Evolutionary conservation across 2,797 vertebrate species (phyloP).

Genomic region (Gallinago solitaria): DNA sequence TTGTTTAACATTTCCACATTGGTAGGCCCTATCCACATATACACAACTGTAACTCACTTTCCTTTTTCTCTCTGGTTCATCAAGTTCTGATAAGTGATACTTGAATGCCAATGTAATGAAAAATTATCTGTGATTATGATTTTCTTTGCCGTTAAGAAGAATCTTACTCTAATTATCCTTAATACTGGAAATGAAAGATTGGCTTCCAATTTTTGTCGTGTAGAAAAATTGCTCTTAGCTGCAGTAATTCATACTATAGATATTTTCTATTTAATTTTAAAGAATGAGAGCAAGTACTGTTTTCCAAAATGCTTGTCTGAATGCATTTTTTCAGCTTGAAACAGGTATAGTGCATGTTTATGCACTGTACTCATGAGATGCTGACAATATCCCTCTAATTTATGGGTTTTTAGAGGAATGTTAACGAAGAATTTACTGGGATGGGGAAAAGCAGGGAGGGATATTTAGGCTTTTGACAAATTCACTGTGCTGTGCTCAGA

Average conservation of each 20-base stretch:
- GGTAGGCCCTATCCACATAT: not conserved
- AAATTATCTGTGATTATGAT: not conserved
- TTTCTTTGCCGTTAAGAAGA: constrained; percentile 30
- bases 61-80: not conserved
- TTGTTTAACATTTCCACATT: constrained; percentile 7
- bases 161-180: constrained; percentile 4
- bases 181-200: constrained; percentile 14
- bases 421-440: not conserved
- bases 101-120: constrained; percentile 37
- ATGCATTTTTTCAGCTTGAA: not conserved
- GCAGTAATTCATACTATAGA: not conserved
- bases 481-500: not conserved
- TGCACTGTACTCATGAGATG: rapidly evolving
- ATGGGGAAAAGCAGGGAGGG: rapidly evolving
- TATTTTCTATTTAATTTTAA: not conserved
- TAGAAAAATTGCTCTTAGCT: not conserved
- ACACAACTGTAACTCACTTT: not conserved
- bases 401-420: not conserved
- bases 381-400: not conserved
- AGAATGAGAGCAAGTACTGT: not conserved
- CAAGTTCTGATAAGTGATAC: constrained; percentile 16
- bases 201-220: not conserved
- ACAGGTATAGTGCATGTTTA: not conserved
- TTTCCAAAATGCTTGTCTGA: not conserved
- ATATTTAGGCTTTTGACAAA: not conserved